phyloP scores from a whole-genome alignment of 1,140 invertebrate species.

The Bemisia tabaci region DNA sequence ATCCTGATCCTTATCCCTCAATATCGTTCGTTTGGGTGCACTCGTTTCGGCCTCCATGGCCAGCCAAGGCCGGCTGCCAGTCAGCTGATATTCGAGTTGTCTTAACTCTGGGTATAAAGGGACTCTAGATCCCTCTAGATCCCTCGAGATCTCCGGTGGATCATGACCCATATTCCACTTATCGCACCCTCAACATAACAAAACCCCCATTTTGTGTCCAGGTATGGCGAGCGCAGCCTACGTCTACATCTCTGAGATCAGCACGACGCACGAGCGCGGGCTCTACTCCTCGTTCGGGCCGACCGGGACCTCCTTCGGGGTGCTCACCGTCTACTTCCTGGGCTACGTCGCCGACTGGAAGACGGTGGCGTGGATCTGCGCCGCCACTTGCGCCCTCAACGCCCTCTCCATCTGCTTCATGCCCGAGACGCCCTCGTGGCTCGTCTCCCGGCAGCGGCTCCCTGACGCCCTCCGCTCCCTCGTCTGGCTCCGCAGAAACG shows the following conservation, averaged over 20 bases:
- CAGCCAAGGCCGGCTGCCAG: too few relatives aligned
- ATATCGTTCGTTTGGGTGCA: too few relatives aligned
- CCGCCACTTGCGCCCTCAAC: conserved; percentile 15
- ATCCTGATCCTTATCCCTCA: too few relatives aligned
- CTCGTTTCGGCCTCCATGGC: too few relatives aligned
- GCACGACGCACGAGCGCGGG: conserved; percentile 24
- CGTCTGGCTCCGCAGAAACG: conserved; percentile 24
- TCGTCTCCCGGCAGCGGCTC: conserved; percentile 28
- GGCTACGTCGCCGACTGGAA: conserved; percentile 31
- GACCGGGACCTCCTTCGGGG: conserved; percentile 36
- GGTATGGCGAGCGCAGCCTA: conserved; percentile 26
- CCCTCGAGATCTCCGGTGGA: too few relatives aligned
- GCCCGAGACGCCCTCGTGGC: conserved; percentile 52
- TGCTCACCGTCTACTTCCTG: conserved; percentile 33
- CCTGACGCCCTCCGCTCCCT: not conserved
- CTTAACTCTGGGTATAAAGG: too few relatives aligned
- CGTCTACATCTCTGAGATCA: conserved; percentile 26
- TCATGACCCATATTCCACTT: too few relatives aligned
- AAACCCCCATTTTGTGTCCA: conserved; percentile 18
- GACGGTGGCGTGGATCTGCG: conserved; percentile 18
- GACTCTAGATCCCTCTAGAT: too few relatives aligned
- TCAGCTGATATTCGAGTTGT: too few relatives aligned
- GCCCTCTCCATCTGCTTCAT: conserved; percentile 40
- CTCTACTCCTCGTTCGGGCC: conserved; percentile 29
- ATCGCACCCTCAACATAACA: too few relatives aligned